Conservation (phyloP, 1,140 invertebrate genomes). For the Neodiprion lecontei region DNA sequence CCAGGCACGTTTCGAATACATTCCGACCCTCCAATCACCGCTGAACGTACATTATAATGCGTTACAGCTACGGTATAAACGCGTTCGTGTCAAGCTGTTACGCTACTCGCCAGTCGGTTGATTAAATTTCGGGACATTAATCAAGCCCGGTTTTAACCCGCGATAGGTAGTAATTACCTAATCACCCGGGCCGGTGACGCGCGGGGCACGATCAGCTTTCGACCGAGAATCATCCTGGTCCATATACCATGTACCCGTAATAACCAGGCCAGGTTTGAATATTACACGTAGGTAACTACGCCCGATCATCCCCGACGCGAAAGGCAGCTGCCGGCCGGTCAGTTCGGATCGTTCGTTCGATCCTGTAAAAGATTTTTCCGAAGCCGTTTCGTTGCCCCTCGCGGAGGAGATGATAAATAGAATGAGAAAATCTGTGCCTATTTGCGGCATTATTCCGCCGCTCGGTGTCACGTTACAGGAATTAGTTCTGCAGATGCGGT, state of each 20-base stretch:
- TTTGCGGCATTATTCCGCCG: neutral
- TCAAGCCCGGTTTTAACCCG: neutral
- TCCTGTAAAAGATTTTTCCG: neutral
- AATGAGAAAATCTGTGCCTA: neutral
- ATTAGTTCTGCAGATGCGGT: neutral
- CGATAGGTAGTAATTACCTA: neutral
- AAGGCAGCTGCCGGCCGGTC: slow-evolving; percentile 57
- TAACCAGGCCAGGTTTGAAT: slow-evolving; percentile 52
- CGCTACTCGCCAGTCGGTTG: neutral
- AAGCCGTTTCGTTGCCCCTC: neutral
- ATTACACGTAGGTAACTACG: slow-evolving; percentile 59
- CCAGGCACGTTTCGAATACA: no score
- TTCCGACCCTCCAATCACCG: no score
- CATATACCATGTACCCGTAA: no score
- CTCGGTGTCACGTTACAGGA: slow-evolving; percentile 4
- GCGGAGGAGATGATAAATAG: neutral
- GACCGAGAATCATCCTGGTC: no score
- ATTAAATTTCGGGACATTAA: neutral
- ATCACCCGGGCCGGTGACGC: neutral
- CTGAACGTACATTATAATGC: no score
- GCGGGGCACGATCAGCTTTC: no score
- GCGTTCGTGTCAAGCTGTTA: neutral
- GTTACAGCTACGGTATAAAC: no score
- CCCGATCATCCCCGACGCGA: no score
- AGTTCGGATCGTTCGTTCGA: slow-evolving; percentile 47